Percentiles rank a stretch among this genome's conserved stretches.
Evolutionary conservation across 53 echinoderm and acorn worm species (phyloP).

Genomic region (Echinometra lucunter): DNA sequence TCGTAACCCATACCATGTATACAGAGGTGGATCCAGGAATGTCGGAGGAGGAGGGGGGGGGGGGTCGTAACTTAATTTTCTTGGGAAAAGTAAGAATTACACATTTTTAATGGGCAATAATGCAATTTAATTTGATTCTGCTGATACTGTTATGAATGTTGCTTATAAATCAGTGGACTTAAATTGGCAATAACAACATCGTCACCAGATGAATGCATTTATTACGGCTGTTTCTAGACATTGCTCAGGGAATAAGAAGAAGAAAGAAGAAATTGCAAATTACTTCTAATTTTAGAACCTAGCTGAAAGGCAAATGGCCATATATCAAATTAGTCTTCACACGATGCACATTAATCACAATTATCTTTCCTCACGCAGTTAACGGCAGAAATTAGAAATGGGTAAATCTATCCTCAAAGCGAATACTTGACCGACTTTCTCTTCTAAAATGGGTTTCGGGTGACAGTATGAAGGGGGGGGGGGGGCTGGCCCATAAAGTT

Average conservation of each 20-base stretch:
- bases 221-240: neutral
- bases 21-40: too few relatives aligned
- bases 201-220: neutral
- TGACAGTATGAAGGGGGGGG: neutral
- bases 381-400: neutral
- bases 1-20: too few relatives aligned
- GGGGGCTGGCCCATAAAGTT: neutral
- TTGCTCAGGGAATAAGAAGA: neutral
- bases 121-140: neutral
- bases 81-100: too few relatives aligned
- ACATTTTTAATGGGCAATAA: too few relatives aligned
- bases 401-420: constrained; percentile 4
- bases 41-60: too few relatives aligned
- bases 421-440: constrained; percentile 23
- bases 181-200: neutral
- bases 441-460: neutral
- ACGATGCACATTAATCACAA: constrained; percentile 28
- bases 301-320: constrained; percentile 22
- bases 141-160: neutral
- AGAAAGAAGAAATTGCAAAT: neutral
- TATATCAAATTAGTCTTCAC: constrained; percentile 50
- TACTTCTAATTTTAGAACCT: constrained; percentile 16
- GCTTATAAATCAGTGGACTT: neutral
- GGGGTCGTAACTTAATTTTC: too few relatives aligned
- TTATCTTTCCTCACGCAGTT: constrained; percentile 17